These are phyloP conservation scores for Danio aesculapii DNA, from an alignment of 2,797 vertebrate species.

Conservation along the genomic window DNA sequence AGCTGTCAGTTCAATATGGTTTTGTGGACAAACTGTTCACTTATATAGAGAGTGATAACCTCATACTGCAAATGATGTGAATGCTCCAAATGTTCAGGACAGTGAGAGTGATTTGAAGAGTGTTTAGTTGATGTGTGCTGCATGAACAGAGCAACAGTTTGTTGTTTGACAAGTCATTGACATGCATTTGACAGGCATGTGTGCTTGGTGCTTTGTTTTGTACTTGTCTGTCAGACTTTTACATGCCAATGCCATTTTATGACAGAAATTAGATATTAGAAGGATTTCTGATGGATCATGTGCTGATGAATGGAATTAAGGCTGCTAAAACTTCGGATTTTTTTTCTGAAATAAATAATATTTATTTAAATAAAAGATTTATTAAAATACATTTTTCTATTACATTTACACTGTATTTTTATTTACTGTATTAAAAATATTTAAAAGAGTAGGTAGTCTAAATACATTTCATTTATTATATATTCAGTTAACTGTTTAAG, in stretches of 20 bases:
- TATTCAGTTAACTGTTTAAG: too few relatives aligned
- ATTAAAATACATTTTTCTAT: too few relatives aligned
- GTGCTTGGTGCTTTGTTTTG: not conserved
- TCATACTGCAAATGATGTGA: not conserved
- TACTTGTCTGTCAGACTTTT: not conserved
- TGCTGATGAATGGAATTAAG: too few relatives aligned
- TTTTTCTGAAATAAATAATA: too few relatives aligned
- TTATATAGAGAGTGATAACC: not conserved
- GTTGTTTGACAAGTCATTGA: not conserved
- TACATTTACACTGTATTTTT: too few relatives aligned
- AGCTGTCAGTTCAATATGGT: not conserved
- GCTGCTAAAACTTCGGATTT: too few relatives aligned
- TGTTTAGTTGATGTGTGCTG: not conserved
- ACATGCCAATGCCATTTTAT: not conserved
- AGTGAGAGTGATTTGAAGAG: not conserved
- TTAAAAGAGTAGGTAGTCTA: too few relatives aligned
- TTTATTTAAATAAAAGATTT: too few relatives aligned
- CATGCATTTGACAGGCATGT: not conserved
- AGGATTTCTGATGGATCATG: too few relatives aligned
- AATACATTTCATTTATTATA: too few relatives aligned
- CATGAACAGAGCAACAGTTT: slow-evolving; percentile 2
- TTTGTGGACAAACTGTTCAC: not conserved
- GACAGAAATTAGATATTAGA: not conserved
- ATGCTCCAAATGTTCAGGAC: not conserved
- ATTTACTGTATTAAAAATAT: too few relatives aligned